Evolutionary conservation across 2,113 vertebrate genomes (phyloP), one percentile per base, ranked within the genome.

Genomic region (Clarias macrocephalus): DNA sequence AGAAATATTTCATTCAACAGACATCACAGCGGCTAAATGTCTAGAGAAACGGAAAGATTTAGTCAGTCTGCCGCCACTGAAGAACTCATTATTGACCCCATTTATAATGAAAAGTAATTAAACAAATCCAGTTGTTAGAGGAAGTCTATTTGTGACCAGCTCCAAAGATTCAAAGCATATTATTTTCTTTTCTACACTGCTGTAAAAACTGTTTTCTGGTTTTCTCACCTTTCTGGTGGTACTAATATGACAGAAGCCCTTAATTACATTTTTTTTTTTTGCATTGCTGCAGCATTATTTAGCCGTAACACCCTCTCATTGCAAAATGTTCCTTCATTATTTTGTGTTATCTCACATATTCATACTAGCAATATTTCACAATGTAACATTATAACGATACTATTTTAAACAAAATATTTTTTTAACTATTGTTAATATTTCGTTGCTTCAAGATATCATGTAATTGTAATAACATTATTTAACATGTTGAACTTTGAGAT

Each of bases 91-190:
- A 60, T 16, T 80, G 19, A 80, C 56, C 28, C 42, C 42, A 75
- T 75, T 75, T 52, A 48, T 23, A 75, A 72, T 72, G 33, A 57
- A 30, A 30, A 73, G 82, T 84, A 59, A 73, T 84, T 59, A 85
- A 85, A 37, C 59, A 15, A 85, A 59, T 59, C 54, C 56, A 85
- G 57, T 37, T n/a, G 10, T 37, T 83, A n/a, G 63, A 68, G 12
- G n/a, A 52, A 25, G 62, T 25, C 23, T 75, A 75, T 23, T 48
- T 48, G 19, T 75, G 37, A 75, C 19, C 10, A 1, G 7, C 1
- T 48, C 11, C 8, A 42, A 8, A 37, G 70, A 72, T 18, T 19
- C 18, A 42, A 52, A 75, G 72, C 19, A 52, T 23, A 25, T 25
- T 33, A 33, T 6, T 52, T 10, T 25, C 21, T 23, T 42, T 42